A percentile compares a stretch with the other conserved stretches of the same genome.
phyloP scores from a whole-genome alignment of 2,888 invertebrate genomes.

The Andrena dorsata region DNA sequence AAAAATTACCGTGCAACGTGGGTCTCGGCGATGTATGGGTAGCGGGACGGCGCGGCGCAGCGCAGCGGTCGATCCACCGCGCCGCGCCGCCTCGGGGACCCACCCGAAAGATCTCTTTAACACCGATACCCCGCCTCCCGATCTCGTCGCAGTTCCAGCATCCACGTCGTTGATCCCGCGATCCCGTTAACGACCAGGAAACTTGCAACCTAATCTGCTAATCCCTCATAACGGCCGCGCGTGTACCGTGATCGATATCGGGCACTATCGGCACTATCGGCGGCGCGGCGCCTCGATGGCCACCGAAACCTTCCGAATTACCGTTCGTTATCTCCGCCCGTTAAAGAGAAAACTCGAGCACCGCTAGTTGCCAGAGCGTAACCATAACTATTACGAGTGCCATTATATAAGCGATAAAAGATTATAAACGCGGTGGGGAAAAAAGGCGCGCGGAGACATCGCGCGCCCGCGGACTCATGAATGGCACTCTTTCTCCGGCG shows the following conservation, averaged over 20 bases:
- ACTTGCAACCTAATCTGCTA: not conserved
- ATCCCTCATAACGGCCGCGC: too few species aligned
- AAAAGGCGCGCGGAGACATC: conserved; percentile 18
- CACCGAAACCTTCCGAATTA: too few species aligned
- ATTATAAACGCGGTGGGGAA: conserved; percentile 9
- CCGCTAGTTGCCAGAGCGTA: not conserved
- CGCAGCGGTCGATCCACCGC: not conserved
- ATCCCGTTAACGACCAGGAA: conserved; percentile 2
- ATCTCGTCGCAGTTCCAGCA: too few species aligned
- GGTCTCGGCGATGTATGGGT: conserved; percentile 25
- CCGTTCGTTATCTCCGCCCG: not conserved
- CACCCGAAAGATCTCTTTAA: not conserved
- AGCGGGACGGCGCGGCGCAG: not conserved
- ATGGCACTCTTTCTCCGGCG: conserved; percentile 59
- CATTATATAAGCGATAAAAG: conserved; percentile 31
- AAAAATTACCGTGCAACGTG: conserved; percentile 16
- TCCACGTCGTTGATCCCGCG: not conserved
- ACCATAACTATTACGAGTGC: not conserved
- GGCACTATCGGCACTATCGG: too few species aligned
- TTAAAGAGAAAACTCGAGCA: not conserved
- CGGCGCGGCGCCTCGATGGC: too few species aligned
- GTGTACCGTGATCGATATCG: too few species aligned
- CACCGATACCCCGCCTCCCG: not conserved
- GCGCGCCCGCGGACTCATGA: conserved; percentile 20
- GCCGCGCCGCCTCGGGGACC: too few species aligned